These are phyloP conservation scores for Nycticebus coucang DNA, from an alignment of 2,113 vertebrate species.

Conservation along the genomic window DNA sequence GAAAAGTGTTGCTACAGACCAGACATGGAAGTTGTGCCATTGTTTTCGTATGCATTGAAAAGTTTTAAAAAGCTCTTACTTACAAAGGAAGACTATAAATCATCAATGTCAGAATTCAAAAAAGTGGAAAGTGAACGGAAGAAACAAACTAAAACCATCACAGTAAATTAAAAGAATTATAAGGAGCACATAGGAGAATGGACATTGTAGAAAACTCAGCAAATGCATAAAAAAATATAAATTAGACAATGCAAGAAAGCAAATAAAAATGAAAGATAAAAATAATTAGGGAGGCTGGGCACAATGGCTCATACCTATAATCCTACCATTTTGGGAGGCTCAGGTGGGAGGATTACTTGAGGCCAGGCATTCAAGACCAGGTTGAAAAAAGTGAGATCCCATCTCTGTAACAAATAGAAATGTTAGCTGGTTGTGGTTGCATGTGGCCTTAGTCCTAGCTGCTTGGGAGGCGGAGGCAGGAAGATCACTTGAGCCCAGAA, in stretches of 20 bases:
- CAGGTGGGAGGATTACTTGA: too few relatives aligned
- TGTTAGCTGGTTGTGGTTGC: too few relatives aligned
- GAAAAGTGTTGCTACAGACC: not conserved
- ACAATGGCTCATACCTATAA: too few relatives aligned
- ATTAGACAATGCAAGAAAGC: not conserved
- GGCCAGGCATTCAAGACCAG: too few relatives aligned
- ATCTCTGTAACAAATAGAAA: too few relatives aligned
- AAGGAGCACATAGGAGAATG: not conserved
- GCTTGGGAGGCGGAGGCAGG: too few relatives aligned
- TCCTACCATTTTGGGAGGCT: too few relatives aligned
- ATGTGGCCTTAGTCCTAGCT: too few relatives aligned
- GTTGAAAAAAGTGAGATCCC: too few relatives aligned
- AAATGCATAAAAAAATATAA: not conserved
- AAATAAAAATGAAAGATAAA: not conserved
- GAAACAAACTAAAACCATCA: not conserved
- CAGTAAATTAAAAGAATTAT: not conserved
- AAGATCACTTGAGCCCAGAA: too few relatives aligned
- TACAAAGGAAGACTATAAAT: not conserved
- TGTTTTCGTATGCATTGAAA: conserved; percentile 36
- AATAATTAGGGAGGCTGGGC: not conserved
- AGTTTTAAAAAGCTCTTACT: not conserved
- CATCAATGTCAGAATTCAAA: conserved; percentile 6
- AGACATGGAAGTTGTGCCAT: not conserved
- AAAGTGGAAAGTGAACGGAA: not conserved
- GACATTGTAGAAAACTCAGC: not conserved